Evolutionary conservation across 2,888 invertebrate genomes (phyloP), one percentile per base, ranked within the genome.

Genomic region (Macrosiphum euphorbiae): DNA sequence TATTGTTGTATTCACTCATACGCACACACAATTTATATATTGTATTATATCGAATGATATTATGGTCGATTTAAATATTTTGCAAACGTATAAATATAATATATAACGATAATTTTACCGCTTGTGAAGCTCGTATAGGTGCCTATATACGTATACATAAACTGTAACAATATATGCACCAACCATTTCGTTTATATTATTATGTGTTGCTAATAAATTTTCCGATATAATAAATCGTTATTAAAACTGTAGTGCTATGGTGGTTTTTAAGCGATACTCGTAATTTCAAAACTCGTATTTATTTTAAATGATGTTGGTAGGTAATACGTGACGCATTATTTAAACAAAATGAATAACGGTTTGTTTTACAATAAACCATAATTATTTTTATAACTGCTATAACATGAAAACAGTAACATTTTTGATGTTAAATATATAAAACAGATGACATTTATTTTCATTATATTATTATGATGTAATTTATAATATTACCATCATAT

Each of bases 211-310:
- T 61, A 92, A 92, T 87, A 92, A 92, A 92, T 86, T 92, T 86
- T 11, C 58, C 58, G n/a, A 85, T 91, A 86, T 44, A 91, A 91
- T 91, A 91, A 86, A 91, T 91, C 47, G 91, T 91, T 35, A 24
- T 50, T 55, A 20, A 44, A 55, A 55, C 91, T 28, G 84, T 41
- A 26, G 47, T 35, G 41, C 41, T 85, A n/a, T 58, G 44, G 41
- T 61, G 24, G 55, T 85, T 55, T 91, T 91, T 55, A 84, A 85
- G 55, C 85, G 44, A 85, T 84, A 35, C n/a, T 55, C n/a, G n/a
- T 41, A 85, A 85, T 91, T 91, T 91, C 10, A 85, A 58, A 85
- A 85, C 91, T 44, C 85, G 11, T 91, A 91, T 85, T 91, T 91
- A 91, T 91, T 91, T 91, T 84, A 84, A n/a, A 88, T 13, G 26